Percentiles rank a stretch among this genome's conserved stretches.
Conservation (phyloP, 2,888 invertebrate genomes). For the Dicranocentrus wangi region DNA sequence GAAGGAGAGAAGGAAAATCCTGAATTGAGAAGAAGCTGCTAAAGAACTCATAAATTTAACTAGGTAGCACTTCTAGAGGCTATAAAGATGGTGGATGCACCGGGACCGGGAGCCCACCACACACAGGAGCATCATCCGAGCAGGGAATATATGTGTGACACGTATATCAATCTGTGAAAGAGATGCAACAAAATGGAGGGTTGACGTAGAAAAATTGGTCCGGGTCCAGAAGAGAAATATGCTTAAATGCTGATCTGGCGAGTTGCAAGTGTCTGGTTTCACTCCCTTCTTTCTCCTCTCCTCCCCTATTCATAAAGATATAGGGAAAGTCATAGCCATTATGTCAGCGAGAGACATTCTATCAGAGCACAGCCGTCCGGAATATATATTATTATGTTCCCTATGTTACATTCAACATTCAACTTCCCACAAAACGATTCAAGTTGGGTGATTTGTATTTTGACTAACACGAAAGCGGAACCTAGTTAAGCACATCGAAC, state of each 20-base stretch:
- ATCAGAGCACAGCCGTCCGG: too few relatives aligned
- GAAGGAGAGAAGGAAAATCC: conserved; percentile 29
- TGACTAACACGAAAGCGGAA: too few relatives aligned
- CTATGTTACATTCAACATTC: too few relatives aligned
- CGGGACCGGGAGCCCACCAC: not conserved
- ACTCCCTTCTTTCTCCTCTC: not conserved
- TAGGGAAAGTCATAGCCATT: not conserved
- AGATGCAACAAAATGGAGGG: conserved; percentile 66
- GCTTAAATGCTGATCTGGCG: conserved; percentile 69
- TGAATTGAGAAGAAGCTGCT: conserved; percentile 54
- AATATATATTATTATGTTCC: too few relatives aligned
- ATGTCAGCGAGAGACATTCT: too few relatives aligned
- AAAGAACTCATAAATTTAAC: conserved; percentile 67
- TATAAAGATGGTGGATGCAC: conserved; percentile 40
- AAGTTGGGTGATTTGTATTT: too few relatives aligned
- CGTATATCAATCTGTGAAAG: conserved; percentile 67
- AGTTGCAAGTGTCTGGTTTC: conserved; percentile 49
- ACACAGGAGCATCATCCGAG: conserved; percentile 30
- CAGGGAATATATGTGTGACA: conserved; percentile 67
- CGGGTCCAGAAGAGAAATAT: conserved; percentile 67
- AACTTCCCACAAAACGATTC: too few relatives aligned
- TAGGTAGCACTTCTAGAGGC: conserved; percentile 57
- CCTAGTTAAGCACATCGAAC: too few relatives aligned
- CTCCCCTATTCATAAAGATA: not conserved
- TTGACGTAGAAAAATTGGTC: conserved; percentile 71